These are phyloP conservation scores for Cirrhinus molitorella DNA, from an alignment of 2,797 vertebrate species.

Conservation along the genomic window DNA sequence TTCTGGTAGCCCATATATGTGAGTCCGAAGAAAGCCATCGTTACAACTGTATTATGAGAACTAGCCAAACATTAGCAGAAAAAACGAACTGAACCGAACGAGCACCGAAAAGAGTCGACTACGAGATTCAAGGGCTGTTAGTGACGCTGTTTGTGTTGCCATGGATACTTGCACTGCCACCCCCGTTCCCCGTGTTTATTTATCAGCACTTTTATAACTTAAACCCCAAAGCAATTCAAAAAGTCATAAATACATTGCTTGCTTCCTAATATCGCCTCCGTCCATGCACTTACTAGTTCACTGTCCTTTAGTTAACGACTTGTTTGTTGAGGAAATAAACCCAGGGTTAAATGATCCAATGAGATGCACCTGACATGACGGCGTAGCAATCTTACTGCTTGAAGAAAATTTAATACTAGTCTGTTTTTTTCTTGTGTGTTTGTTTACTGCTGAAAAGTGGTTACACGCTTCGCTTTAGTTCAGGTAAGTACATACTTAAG, in stretches of 20 bases:
- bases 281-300: background rate
- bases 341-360: background rate
- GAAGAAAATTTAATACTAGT: background rate
- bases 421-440: background rate
- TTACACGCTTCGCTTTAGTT: background rate
- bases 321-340: background rate
- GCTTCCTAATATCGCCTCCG: background rate
- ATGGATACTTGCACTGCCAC: slow-evolving; percentile 57
- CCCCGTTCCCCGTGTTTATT: background rate
- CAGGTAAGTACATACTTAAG: background rate
- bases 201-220: background rate
- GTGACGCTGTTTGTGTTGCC: slow-evolving; percentile 56
- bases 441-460: background rate
- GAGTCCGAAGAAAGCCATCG: slow-evolving; percentile 83
- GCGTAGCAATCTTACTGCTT: background rate
- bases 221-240: background rate
- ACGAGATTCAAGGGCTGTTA: slow-evolving; percentile 38
- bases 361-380: slow-evolving; percentile 3
- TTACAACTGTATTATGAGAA: background rate
- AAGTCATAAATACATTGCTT: too few species aligned
- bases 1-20: slow-evolving; percentile 79
- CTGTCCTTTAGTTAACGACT: background rate
- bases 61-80: background rate
- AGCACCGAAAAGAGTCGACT: background rate
- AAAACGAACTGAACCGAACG: too few species aligned